Base-by-base conservation (phyloP, 2,113 vertebrate species). In the Peromyscus polionotus region DNA sequence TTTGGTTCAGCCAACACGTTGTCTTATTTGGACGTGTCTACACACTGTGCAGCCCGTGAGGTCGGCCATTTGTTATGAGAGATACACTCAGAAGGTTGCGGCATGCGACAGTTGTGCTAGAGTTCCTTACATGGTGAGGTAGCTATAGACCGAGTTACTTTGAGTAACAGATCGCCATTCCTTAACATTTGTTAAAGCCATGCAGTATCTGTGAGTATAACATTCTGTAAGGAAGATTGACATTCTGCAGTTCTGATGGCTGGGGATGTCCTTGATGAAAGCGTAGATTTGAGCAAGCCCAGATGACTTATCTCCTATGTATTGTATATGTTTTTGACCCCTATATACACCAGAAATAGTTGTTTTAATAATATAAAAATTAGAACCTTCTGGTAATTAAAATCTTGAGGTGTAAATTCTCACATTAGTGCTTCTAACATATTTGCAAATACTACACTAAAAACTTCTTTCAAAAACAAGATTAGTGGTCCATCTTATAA, bases 391-490 rank as follows among this genome's bases (percentile, higher is more conserved):
- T 26, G 19, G 24, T n/a, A 24, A 57, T n/a, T 70, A 72, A 45
- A 63, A 11, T 57, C 80, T 86, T 61, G 54, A 65, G 59, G 39
- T 26, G 36, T 84, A 81, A 88, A 77, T 85, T 95, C 24, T 76
- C 8, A 75, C 61, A 83, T 61, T 48, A 65, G 28, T 61, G 10
- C 16, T 70, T 59, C 54, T 72, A 61, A 1, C n/a, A 24, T 91
- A 89, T 93, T 93, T 97, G 42, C 91, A 94, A 96, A 42, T 87
- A 14, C 33, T 39, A 14, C 39, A 13, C 80, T 63, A 88, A 17
- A 42, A 57, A 68, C 51, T 36, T 59, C 48, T 92, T 88, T 88
- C 48, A 89, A 70, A 79, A 89, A 54, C 57, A 68, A 39, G 22
- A 61, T 83, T 39, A 61, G 16, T 24, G 12, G 12, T 61, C 10